These are phyloP conservation scores for Chloroclystis v-ata DNA, from an alignment of 2,888 invertebrate species.

Conservation along the genomic window DNA sequence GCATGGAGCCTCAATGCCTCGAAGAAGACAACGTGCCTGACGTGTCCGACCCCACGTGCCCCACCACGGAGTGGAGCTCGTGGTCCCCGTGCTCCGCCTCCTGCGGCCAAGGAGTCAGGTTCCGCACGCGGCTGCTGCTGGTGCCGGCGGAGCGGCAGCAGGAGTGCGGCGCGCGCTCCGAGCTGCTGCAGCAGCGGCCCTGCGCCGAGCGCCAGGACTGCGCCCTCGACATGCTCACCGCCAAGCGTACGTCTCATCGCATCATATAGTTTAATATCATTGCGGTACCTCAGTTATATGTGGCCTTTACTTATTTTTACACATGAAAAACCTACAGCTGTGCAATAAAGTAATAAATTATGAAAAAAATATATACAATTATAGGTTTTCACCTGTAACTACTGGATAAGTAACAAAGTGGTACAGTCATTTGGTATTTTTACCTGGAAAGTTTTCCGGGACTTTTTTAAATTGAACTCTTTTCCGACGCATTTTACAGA, in stretches of 20 bases:
- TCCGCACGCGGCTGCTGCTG: constrained; percentile 83
- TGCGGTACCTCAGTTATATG: too few species aligned
- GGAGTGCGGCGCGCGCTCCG: constrained; percentile 82
- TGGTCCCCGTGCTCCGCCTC: constrained; percentile 95
- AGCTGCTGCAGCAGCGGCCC: constrained; percentile 85
- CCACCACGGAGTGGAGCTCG: constrained; percentile 92
- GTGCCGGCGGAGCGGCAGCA: constrained; percentile 82
- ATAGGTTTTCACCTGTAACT: too few species aligned
- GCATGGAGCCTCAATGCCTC: constrained; percentile 83
- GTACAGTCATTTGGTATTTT: too few species aligned
- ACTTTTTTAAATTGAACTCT: too few species aligned
- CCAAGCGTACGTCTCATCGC: constrained; percentile 82
- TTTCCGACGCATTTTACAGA: too few species aligned
- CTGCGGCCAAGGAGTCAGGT: constrained; percentile 87
- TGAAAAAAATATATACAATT: too few species aligned
- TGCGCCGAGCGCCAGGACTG: constrained; percentile 84
- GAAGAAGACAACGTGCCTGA: constrained; percentile 62
- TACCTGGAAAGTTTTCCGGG: too few species aligned
- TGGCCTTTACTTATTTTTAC: too few species aligned
- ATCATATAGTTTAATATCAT: too few species aligned
- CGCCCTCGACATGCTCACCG: constrained; percentile 83
- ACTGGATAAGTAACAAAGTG: too few species aligned
- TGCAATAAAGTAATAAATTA: too few species aligned
- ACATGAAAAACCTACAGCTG: too few species aligned
- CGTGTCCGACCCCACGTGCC: constrained; percentile 80